These are phyloP conservation scores for Agapetus fuscipes DNA, from an alignment of 2,888 invertebrate genomes.

Conservation along the genomic window DNA sequence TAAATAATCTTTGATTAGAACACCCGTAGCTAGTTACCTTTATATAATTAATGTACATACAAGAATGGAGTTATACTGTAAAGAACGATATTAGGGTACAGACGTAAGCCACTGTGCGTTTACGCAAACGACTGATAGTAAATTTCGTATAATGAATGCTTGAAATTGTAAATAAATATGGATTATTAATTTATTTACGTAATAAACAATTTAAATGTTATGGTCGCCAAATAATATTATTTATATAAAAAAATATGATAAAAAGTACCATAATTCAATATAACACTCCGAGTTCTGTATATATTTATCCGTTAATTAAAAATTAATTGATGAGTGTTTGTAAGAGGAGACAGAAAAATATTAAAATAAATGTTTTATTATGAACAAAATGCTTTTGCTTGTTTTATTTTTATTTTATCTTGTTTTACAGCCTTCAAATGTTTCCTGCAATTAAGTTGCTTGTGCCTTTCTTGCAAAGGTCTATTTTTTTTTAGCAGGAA, in stretches of 20 bases:
- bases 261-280: conserved; percentile 19
- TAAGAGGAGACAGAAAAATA: conserved; percentile 17
- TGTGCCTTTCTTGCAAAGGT: too few species aligned
- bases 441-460: too few species aligned
- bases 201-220: conserved; percentile 17
- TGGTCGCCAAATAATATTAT: conserved; percentile 22
- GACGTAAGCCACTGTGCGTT: conserved; percentile 17
- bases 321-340: conserved; percentile 20
- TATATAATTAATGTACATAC: conserved; percentile 20
- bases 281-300: conserved; percentile 20
- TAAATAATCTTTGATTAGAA: conserved; percentile 21
- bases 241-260: conserved; percentile 20
- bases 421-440: too few species aligned
- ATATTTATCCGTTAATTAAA: conserved; percentile 20
- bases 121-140: conserved; percentile 23
- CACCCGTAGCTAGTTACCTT: conserved; percentile 21
- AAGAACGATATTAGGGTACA: conserved; percentile 22
- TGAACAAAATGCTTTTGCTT: conserved; percentile 18
- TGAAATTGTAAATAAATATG: conserved; percentile 21
- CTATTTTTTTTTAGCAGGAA: too few species aligned
- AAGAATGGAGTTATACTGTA: conserved; percentile 15
- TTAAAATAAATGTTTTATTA: conserved; percentile 22
- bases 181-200: conserved; percentile 22
- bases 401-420: conserved; percentile 17
- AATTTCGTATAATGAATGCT: conserved; percentile 22